Evolutionary conservation across 2,113 vertebrate genomes (phyloP), one percentile per base, ranked within the genome.

Genomic region (Halcyon malimbica): DNA sequence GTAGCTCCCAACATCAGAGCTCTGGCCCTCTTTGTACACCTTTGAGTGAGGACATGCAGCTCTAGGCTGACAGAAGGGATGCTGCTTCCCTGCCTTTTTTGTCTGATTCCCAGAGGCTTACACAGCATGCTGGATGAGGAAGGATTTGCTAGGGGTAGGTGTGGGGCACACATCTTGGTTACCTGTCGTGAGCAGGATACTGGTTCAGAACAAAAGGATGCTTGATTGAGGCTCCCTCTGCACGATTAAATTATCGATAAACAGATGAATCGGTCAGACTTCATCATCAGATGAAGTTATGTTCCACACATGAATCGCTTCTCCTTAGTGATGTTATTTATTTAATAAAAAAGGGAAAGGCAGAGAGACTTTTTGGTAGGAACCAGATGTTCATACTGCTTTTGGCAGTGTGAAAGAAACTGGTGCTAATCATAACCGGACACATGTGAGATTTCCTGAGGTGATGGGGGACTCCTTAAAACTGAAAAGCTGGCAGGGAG

Each of bases 361-460:
- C 79, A 77, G 68, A 78, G 92, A 73, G 59, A 57, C 26, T 54
- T 93, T 76, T 86, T 95, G 68, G 70, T 93, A 81, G 77, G 69
- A 96, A 71, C 86, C 83, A 92, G 94, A 71, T 90, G 83, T 90
- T 81, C 57, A 24, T 68, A 48, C 65, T 68, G 35, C 50, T 78
- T 93, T 93, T 87, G 80, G 65, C 76, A 82, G 17, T 9, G 4
- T 64, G 70, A 68, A 94, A 75, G 69, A 79, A 93, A 62, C 48
- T 87, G 77, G 53, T 89, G 48, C 37, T 94, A 81, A 87, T 94
- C 73, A 29, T 91, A 84, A 96, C 86, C 0, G 57, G 83, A 89
- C 65, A 87, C 39, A 69, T 74, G 46, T 76, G 63, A 91, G 62
- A 68, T 87, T 95, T 92, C 92, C 90, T 84, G 80, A 94, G 83